phyloP scores from a whole-genome alignment of 2,797 vertebrate genomes.

The Hoplostethus mediterraneus region DNA sequence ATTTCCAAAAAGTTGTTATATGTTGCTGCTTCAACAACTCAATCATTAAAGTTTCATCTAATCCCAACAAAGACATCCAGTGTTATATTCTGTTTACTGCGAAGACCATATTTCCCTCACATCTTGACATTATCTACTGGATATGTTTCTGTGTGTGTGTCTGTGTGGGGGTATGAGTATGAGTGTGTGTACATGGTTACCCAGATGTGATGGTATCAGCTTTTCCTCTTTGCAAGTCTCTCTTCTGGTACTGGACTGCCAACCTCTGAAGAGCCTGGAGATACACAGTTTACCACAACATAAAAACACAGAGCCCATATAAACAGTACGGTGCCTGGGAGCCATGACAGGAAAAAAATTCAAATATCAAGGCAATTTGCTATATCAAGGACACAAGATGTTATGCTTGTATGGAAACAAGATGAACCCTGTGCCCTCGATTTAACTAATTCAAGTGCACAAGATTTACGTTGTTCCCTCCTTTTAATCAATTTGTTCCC shows the following conservation, averaged over 20 bases:
- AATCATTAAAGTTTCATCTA: no score
- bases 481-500: neutral
- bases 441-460: no score
- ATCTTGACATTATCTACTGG: neutral
- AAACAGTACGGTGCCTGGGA: no score
- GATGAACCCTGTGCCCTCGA: no score
- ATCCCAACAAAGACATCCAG: no score
- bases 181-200: slow-evolving; percentile 44
- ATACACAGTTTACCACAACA: neutral
- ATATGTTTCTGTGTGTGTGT: neutral
- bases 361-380: neutral
- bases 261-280: slow-evolving; percentile 90
- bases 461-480: no score
- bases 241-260: slow-evolving; percentile 89
- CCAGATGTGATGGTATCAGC: slow-evolving; percentile 69
- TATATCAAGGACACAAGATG: neutral
- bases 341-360: no score
- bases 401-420: no score
- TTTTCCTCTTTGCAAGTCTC: slow-evolving; percentile 88
- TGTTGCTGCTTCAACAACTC: no score
- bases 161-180: neutral
- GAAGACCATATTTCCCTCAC: no score
- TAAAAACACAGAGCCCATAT: neutral
- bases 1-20: no score
- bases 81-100: no score